These are phyloP conservation scores for Phyllotreta cruciferae DNA, from an alignment of 2,888 invertebrate genomes.

Conservation along the genomic window DNA sequence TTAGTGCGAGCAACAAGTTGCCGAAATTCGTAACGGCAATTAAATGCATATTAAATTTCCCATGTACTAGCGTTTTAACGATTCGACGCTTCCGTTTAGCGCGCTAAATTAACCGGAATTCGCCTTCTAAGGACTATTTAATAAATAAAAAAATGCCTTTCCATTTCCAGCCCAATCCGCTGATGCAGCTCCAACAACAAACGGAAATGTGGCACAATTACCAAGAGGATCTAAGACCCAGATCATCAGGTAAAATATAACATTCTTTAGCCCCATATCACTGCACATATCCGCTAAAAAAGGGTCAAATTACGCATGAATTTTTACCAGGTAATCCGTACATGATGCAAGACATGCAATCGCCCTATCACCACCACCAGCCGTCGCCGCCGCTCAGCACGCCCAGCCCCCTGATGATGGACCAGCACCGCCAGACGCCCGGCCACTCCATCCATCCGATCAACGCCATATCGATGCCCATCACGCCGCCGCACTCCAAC, in stretches of 20 bases:
- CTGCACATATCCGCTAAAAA: neutral
- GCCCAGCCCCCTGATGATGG: constrained; percentile 42
- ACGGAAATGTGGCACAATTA: constrained; percentile 57
- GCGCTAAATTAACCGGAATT: constrained; percentile 22
- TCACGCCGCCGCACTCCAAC: constrained; percentile 37
- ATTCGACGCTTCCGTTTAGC: constrained; percentile 15
- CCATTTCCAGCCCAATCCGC: constrained; percentile 49
- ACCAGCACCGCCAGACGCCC: constrained; percentile 40
- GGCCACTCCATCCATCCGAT: constrained; percentile 34
- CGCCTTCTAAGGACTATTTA: constrained; percentile 12
- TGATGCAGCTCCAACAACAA: constrained; percentile 54
- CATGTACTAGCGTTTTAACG: constrained; percentile 30
- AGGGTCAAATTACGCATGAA: neutral
- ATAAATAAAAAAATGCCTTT: constrained; percentile 19
- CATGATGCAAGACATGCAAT: constrained; percentile 41
- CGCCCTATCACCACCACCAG: constrained; percentile 35
- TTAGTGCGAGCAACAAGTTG: constrained; percentile 40
- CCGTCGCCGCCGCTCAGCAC: constrained; percentile 39
- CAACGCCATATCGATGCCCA: constrained; percentile 35
- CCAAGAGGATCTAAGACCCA: constrained; percentile 47
- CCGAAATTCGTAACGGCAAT: constrained; percentile 40
- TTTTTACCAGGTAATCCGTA: constrained; percentile 35
- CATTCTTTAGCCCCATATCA: neutral
- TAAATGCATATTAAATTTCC: constrained; percentile 40
- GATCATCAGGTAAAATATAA: constrained; percentile 41